Evolutionary conservation across 2,888 invertebrate genomes (phyloP).

Genomic region (Proisotoma minuta): DNA sequence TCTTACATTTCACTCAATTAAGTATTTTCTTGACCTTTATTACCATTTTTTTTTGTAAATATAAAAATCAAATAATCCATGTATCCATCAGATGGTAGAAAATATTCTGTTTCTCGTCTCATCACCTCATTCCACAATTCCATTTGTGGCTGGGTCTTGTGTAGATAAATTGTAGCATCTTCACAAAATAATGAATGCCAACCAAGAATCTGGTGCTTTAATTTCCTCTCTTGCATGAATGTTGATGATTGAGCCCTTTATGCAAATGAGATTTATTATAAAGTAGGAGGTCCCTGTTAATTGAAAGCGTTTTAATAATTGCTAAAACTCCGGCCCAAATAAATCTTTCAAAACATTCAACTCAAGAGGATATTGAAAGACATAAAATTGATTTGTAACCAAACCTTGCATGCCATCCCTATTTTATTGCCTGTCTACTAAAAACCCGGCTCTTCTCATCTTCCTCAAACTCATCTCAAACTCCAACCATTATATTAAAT

Average conservation of each 20-base stretch:
- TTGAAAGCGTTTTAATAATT: constrained; percentile 19
- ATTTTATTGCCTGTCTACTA: constrained; percentile 9
- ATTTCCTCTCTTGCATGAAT: neutral
- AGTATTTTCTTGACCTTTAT: too few species aligned
- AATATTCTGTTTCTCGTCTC: too few species aligned
- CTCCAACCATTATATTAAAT: neutral
- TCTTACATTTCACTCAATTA: too few species aligned
- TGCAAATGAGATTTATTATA: constrained; percentile 16
- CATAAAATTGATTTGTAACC: constrained; percentile 20
- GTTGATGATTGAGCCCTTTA: constrained; percentile 2
- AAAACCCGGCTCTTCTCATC: too few species aligned
- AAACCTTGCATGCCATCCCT: constrained; percentile 5
- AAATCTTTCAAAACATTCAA: constrained; percentile 1
- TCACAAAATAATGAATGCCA: too few species aligned
- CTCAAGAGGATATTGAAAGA: constrained; percentile 14
- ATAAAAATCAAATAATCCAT: too few species aligned
- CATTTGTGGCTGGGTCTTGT: too few species aligned
- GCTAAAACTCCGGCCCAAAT: neutral
- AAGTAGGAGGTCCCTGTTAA: constrained; percentile 17
- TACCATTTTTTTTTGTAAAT: too few species aligned
- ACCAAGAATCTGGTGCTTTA: neutral
- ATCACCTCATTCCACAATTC: too few species aligned
- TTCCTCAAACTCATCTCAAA: neutral
- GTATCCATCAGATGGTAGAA: too few species aligned
- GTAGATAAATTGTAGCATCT: too few species aligned